Evolutionary conservation across 2,113 vertebrate species (phyloP), one percentile per base, ranked within the genome.

Genomic region (Caloenas nicobarica): DNA sequence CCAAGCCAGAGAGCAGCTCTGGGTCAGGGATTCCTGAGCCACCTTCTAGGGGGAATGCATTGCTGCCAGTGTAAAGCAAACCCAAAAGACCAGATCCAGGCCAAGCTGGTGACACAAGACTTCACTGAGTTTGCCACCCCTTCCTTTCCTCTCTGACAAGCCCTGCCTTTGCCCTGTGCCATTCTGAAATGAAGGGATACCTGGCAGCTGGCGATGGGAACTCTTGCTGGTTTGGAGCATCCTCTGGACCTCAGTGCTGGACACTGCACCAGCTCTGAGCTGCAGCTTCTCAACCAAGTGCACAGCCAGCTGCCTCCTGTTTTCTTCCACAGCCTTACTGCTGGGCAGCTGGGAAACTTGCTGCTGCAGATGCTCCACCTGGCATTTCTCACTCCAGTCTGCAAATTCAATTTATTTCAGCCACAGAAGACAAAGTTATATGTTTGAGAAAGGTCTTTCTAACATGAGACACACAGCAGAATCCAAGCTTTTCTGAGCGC

Each of bases 371-470:
- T 53, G 13, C 36, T 60, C 38, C 48, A 40, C 68, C 23, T 8
- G 21, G 29, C 62, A 50, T 82, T 91, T 65, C 86, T 88, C 66
- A 54, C 31, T 61, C 26, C 31, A 40, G n/a, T 31, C 40, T 73
- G 40, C 68, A 88, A 80, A 95, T 29, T n/a, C 29, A 23, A 2
- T 64, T 78, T 34, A 56, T 89, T 94, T 89, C 72, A 74, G 50
- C 71, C 17, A 13, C 5, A 4, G 85, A 62, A 77, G 40, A 36
- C 36, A 68, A 57, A 18, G 21, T 44, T 69, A 14, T 38, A 17
- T 11, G 13, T 57, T 71, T 81, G 44, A 73, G 66, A 69, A 71
- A 71, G 23, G 5, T 48, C n/a, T 23, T 89, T 60, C 60, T 62
- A 51, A 74, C 23, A 34, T 31, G 54, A 58, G 66, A 34, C 54